phyloP scores from a whole-genome alignment of 1,140 invertebrate species.

The Saxidomus purpurata region DNA sequence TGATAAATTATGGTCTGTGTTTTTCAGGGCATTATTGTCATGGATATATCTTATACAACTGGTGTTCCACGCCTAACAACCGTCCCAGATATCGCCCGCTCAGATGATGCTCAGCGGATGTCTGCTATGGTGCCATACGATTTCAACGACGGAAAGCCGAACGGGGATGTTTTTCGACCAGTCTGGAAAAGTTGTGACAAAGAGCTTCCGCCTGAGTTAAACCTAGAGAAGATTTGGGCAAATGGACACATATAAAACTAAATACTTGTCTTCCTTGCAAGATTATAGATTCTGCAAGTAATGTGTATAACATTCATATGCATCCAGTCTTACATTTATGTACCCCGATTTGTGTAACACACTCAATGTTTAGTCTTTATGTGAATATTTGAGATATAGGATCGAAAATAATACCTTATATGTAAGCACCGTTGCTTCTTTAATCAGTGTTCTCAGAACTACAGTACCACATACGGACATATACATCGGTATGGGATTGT shows the following conservation, averaged over 20 bases:
- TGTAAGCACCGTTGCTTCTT: too few species aligned
- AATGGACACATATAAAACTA: slow-evolving; percentile 57
- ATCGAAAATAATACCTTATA: too few species aligned
- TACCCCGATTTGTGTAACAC: too few species aligned
- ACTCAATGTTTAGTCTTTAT: too few species aligned
- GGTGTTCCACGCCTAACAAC: slow-evolving; percentile 43
- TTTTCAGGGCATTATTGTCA: not conserved
- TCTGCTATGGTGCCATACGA: slow-evolving; percentile 57
- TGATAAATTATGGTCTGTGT: not conserved
- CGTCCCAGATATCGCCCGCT: slow-evolving; percentile 40
- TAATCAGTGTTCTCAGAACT: too few species aligned
- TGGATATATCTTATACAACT: not conserved
- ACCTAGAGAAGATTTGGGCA: slow-evolving; percentile 4
- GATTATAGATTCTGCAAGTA: too few species aligned
- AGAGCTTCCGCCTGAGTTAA: slow-evolving; percentile 16
- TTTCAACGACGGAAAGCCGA: slow-evolving; percentile 65
- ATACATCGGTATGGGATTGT: too few species aligned
- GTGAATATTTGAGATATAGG: too few species aligned
- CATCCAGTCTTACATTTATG: too few species aligned
- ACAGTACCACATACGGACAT: too few species aligned
- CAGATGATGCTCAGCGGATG: slow-evolving; percentile 42
- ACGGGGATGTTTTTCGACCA: slow-evolving; percentile 53
- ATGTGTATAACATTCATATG: too few species aligned
- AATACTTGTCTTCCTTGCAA: too few species aligned
- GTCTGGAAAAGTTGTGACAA: slow-evolving; percentile 28